Base-by-base conservation (phyloP, 2,113 vertebrate species). In the Anarhynchus alexandrinus region DNA sequence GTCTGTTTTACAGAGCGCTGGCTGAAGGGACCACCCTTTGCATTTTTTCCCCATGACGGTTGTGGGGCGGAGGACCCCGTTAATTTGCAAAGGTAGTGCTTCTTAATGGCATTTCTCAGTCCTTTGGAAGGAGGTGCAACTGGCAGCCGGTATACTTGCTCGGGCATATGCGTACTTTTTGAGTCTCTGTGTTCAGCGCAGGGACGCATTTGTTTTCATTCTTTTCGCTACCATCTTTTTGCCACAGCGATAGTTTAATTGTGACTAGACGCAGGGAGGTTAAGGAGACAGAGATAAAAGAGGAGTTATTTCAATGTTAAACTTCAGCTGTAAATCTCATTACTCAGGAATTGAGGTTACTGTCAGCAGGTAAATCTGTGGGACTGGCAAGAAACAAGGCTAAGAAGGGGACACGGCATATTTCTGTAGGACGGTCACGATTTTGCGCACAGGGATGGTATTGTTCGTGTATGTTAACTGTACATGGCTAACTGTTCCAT, bases 301-400 rank as follows among this genome's bases (percentile, higher is more conserved):
- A 92, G 47, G 69, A 93, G 62, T 91, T 94, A 91, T 83, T 95
- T 95, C 86, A 92, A 72, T 80, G 94, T 94, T 96, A 91, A 97
- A 97, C 86, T 96, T 74, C 36, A n/a, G n/a, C 90, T 92, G 42
- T 40, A 89, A 96, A 97, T 82, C 66, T 91, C 87, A 88, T 93
- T 96, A 93, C 34, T 91, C 55, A 30, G 88, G 91, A 97, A 97
- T 92, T 83, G 93, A 96, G 96, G 94, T 96, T 97, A 94, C 70
- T 54, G 87, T 76, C 87, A 57, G 79, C 86, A 93, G 81, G 83
- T 91, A 58, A 95, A 96, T 90, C 82, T 94, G 52, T 61, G 59
- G 73, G 88, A 95, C 85, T 72, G 79, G 72, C 54, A 90, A n/a
- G 89, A 92, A 93, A 85, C 54, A 78, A 93, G 90, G 87, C 93